Percentiles rank a stretch among this genome's conserved stretches.
These are phyloP conservation scores for Temnothorax curvispinosus DNA, from an alignment of 1,140 invertebrate species.

Conservation along the genomic window DNA sequence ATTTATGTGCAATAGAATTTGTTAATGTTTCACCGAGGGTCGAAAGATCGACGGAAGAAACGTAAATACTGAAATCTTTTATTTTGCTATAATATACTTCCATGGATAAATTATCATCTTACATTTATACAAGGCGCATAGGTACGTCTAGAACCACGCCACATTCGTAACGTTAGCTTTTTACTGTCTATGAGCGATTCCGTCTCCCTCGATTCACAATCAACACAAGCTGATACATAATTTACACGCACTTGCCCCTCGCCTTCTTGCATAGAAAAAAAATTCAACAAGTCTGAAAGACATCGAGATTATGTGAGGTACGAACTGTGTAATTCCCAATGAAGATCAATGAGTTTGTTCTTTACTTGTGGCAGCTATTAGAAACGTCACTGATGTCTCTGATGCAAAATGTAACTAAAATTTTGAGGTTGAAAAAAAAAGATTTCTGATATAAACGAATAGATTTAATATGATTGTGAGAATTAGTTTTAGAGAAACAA, in stretches of 20 bases:
- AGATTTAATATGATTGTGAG: not conserved
- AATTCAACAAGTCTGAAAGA: conserved; percentile 31
- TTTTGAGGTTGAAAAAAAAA: not conserved
- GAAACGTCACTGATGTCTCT: not conserved
- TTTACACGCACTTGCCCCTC: conserved; percentile 70
- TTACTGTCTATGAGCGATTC: conserved; percentile 36
- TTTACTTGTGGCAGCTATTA: not conserved
- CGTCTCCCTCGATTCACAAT: conserved; percentile 53
- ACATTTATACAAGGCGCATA: conserved; percentile 84
- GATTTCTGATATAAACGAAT: not conserved
- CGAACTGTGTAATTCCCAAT: not conserved
- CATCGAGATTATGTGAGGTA: not conserved
- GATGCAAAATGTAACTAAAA: not conserved
- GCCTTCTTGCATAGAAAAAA: not conserved
- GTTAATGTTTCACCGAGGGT: conserved; percentile 13
- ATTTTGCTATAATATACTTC: conserved; percentile 84
- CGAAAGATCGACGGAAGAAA: conserved; percentile 25
- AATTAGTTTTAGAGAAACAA: not conserved
- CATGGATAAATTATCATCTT: conserved; percentile 85
- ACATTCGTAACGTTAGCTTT: conserved; percentile 35
- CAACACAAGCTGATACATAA: conserved; percentile 68
- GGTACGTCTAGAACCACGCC: conserved; percentile 76
- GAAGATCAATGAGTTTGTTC: not conserved
- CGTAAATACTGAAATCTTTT: conserved; percentile 85
- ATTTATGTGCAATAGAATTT: not conserved